Evolutionary conservation across 2,113 vertebrate species (phyloP), one percentile per base, ranked within the genome.

Genomic region (Dascyllus trimaculatus): DNA sequence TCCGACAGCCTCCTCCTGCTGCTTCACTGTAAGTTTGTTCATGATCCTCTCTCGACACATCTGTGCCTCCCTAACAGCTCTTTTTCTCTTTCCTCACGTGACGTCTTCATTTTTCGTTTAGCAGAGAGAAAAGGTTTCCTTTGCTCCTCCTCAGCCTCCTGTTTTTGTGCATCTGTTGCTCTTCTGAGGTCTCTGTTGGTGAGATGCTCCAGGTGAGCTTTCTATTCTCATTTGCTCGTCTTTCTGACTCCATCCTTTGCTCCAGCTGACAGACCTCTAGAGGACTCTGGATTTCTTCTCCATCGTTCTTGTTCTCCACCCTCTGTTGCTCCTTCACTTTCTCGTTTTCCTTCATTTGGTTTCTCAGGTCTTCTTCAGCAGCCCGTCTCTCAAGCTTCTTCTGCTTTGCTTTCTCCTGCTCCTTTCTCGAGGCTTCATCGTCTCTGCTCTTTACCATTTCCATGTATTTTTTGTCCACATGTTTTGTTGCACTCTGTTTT

Each of bases 341-440:
- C 59, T 96, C 80, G 1, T 65, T 94, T 73, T 96, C 94, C 61
- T 95, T 95, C 53, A 97, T 95, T 91, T 98, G 97, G 63, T 96
- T 91, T 83, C 95, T 92, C 76, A 96, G 95, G 60, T 95, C 93
- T 61, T 96, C 90, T 38, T 85, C 86, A 57, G 95, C 75, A 9
- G 92, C 93, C 82, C 88, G 68, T 61, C 86, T 89, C 11, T 95
- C 89, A 25, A 80, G 85, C 1, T 75, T 93, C 53, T 9, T 92
- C 79, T 95, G 91, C 38, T 78, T 70, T 15, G 67, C 88, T 71
- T 94, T 96, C 86, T 96, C 93, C 74, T 93, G 84, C 70, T 98
- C 96, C 40, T 90, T 85, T 70, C 86, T 89, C 69, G 90, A 3
- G 35, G 93, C 93, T 87, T 96, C 93, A 19, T 95, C 93, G 53